These are phyloP conservation scores for Cyphomyrus plagiostoma DNA, from an alignment of 2,113 vertebrate species.

Conservation along the genomic window DNA sequence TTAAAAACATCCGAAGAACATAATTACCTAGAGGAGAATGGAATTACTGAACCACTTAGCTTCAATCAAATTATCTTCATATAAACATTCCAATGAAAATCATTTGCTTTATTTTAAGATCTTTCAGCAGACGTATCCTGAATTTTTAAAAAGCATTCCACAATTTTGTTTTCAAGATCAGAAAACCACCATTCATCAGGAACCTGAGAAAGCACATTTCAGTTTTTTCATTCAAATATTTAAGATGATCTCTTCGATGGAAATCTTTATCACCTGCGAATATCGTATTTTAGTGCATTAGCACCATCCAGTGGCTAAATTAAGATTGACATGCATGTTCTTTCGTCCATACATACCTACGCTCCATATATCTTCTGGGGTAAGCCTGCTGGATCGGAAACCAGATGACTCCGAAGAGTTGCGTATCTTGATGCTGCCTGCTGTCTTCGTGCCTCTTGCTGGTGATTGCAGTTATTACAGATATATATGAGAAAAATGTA, in stretches of 20 bases:
- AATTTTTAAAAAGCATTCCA: not conserved
- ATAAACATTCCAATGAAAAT: not conserved
- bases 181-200: not conserved
- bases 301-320: not conserved
- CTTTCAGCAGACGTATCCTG: not conserved
- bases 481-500: not conserved
- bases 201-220: not conserved
- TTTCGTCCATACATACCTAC: not conserved
- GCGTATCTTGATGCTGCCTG: not conserved
- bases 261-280: not conserved
- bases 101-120: not conserved
- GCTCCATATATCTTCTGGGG: not conserved
- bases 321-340: not conserved
- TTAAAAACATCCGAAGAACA: not conserved
- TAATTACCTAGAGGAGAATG: not conserved
- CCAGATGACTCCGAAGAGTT: not conserved
- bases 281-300: not conserved
- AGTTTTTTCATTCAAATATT: not conserved
- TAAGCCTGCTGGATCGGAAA: not conserved
- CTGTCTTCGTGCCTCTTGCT: not conserved
- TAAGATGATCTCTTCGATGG: not conserved
- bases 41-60: not conserved
- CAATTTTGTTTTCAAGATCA: not conserved
- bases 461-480: not conserved
- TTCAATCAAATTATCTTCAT: not conserved